Base-by-base conservation (phyloP, 1,140 invertebrate genomes). In the Drosophila willistoni region DNA sequence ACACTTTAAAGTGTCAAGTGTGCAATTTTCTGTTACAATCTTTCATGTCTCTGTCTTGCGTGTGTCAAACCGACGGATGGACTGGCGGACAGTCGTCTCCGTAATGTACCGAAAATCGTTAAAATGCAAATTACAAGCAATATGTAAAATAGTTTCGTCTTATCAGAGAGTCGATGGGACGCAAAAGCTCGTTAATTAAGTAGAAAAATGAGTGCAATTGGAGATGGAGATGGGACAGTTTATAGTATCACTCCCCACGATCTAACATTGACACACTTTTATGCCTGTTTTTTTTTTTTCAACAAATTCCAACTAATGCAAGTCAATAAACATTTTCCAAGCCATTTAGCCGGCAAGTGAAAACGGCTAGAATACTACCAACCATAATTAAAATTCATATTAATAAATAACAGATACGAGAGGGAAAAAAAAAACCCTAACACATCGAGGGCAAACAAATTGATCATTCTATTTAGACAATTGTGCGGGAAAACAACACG, bases 241-340 rank as follows among this genome's bases (percentile, higher is more conserved):
- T 71, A 25, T 25, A 4, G n/a, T 25, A 86, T 78, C 75, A 55
- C 29, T 41, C 44, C n/a, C 13, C 14, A n/a, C 33, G 33, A 76
- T 79, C 64, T 77, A 69, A 64, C 83, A 87, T 80, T 86, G 83
- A 86, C 83, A 87, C 70, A 77, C 64, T 87, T 86, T 29, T 57
- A 41, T 19, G 29, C 29, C 13, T 47, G 39, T 60, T 64, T 68
- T 42, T 17, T 22, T 60, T 64, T 68, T 42, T 17, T 22, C 47
- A 41, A 22, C 22, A 17, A 54, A 57, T 44, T 55, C 12, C 34
- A 22, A 29, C 39, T 82, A 79, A 86, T 86, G 67, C 19, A 57
- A 68, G 34, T 65, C 59, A 80, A 83, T 87, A 73, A 77, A 59
- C 64, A 81, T 89, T 89, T 87, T 89, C 80, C 77, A 76, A 59